Evolutionary conservation across 2,113 vertebrate species (phyloP), one percentile per base, ranked within the genome.

Genomic region (Mesocricetus auratus): DNA sequence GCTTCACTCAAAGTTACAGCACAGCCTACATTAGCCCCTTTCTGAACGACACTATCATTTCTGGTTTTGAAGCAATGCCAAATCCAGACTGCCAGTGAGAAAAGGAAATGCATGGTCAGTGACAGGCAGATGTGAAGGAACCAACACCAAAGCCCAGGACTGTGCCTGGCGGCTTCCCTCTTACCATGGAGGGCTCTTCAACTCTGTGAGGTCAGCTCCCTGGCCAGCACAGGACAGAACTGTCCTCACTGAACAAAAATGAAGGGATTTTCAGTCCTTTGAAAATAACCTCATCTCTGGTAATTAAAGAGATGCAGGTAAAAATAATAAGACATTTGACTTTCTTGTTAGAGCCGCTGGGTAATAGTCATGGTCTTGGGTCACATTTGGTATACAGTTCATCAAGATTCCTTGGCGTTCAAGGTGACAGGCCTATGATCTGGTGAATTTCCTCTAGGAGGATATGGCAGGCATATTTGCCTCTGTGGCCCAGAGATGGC

Each of bases 1-100:
- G 71, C 95, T 93, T 92, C 93, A 94, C 92, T 89, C 94, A 89
- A 96, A 97, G 91, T 97, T 94, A 96, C 87, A 95, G 93, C 97
- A 96, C 75, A 81, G 88, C 79, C 79, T 89, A 97, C 97, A 96
- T 97, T 90, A 97, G 94, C 81, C 93, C 94, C 53, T 96, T 93
- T 94, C 89, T 93, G 56, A 82, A 78, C 39, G 7, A 90, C 71
- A 94, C 95, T 85, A 89, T 92, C 94, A 91, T 91, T 93, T 95
- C 92, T 75, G 45, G 90, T 69, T 96, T 97, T 81, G 89, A 95
- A 96, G 85, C 68, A 92, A 86, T 86, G 53, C 73, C 91, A 93
- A 96, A 92, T 93, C 47, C 94, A 95, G 73, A 66, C 66, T 73
- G 62, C 68, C 88, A 62, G 78, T 88, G 60, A 89, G 82, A 13